Base-by-base conservation (phyloP, 1,140 invertebrate genomes). In the Bombus sibiricus region DNA sequence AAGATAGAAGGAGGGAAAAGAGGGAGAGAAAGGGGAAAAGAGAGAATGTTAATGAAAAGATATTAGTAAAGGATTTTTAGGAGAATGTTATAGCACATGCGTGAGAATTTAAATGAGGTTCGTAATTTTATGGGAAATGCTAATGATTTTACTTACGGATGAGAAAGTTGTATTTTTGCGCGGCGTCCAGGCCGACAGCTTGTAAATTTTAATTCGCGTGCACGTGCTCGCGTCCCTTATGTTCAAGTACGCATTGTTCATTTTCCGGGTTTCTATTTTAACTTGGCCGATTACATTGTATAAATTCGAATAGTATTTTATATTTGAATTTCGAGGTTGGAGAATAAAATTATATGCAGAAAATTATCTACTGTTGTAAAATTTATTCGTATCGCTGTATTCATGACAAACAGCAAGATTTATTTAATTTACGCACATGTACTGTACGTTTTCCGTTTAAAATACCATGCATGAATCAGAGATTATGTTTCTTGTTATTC, bases 271-370 rank as follows among this genome's bases (percentile, higher is more conserved):
- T 85, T 83, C 71, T 83, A 77, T 39, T 80, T 74, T 76, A 73
- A 86, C 85, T 64, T 75, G 85, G 37, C 39, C 77, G 72, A 88
- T 86, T 83, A 43, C 83, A 89, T 89, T 86, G 81, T 89, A 83
- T 89, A 89, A 86, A 89, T 89, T 80, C 72, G 34, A 83, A 66
- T 41, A 86, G 76, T 68, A 80, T 83, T 89, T 88, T 89, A 86
- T 89, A 86, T 81, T 83, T 86, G 85, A 80, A 89, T 82, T 86
- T 87, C 64, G 64, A 69, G 83, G 87, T 89, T 89, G 39, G 73
- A 79, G 76, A 89, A 89, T 89, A 86, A 89, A 80, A 89, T 86
- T 84, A 66, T 77, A 81, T 64, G 85, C 81, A 86, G 77, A 69
- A 86, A 86, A 72, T 78, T 34, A n/a, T 83, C 43, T 37, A 2